Evolutionary conservation across 2,113 vertebrate genomes (phyloP).

Genomic region (Lophochroa leadbeateri): DNA sequence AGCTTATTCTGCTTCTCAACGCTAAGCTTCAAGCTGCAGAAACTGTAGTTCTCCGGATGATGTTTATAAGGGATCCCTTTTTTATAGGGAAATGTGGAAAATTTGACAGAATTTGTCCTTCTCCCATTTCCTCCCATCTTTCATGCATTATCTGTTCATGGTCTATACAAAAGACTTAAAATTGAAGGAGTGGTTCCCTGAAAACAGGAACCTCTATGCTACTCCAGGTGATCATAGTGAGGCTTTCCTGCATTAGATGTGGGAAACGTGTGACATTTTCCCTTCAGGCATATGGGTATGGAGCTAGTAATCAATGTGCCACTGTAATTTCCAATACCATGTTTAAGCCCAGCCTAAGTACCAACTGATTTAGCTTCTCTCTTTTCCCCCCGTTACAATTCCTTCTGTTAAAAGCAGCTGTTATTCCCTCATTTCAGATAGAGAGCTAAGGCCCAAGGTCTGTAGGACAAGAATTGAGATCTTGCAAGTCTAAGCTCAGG

Average conservation of each 20-base stretch:
- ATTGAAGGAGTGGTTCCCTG: background rate
- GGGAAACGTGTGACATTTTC: background rate
- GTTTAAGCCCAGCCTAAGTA: background rate
- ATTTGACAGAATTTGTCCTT: background rate
- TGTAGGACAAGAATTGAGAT: background rate
- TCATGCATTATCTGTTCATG: background rate
- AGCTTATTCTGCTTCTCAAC: background rate
- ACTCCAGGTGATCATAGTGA: background rate
- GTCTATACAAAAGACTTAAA: background rate
- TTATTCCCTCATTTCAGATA: slow-evolving; percentile 14
- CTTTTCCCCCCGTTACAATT: background rate
- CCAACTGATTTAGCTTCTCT: background rate
- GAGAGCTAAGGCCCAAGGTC: background rate
- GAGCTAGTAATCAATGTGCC: background rate
- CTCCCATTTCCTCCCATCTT: rapidly evolving
- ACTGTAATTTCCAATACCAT: background rate
- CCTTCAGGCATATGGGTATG: background rate
- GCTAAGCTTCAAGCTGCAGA: background rate
- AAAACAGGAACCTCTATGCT: background rate
- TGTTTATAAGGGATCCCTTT: background rate
- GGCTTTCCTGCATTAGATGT: background rate
- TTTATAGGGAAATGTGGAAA: background rate
- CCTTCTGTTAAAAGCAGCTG: slow-evolving; percentile 40
- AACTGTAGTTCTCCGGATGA: background rate
- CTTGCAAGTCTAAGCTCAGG: background rate